Percentiles rank a stretch among this genome's conserved stretches.
Conservation (phyloP, 2,888 invertebrate species). For the Junonia oenone region DNA sequence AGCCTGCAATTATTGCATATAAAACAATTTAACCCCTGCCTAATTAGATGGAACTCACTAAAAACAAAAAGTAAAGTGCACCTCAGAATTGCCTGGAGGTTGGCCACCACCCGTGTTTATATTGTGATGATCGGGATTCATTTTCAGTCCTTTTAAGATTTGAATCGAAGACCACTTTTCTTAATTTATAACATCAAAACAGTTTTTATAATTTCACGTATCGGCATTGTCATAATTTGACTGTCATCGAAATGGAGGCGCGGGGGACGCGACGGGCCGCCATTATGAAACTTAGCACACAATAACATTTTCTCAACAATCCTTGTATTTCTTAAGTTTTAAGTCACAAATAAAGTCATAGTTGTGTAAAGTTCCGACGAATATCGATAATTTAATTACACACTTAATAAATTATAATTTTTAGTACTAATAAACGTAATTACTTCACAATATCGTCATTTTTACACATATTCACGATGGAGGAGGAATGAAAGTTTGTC, state of each 20-base stretch:
- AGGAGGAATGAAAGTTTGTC: constrained; percentile 63
- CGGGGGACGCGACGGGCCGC: constrained; percentile 84
- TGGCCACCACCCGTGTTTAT: constrained; percentile 82
- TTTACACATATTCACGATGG: constrained; percentile 46
- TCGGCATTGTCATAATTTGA: constrained; percentile 79
- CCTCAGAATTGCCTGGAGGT: constrained; percentile 78
- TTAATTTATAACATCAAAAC: constrained; percentile 61
- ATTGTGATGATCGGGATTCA: constrained; percentile 75
- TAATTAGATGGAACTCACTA: constrained; percentile 17
- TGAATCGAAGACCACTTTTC: constrained; percentile 41
- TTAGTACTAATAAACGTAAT: constrained; percentile 23
- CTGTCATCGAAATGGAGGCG: constrained; percentile 83
- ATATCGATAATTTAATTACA: constrained; percentile 9
- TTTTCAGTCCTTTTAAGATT: constrained; percentile 51
- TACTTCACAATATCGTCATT: constrained; percentile 33
- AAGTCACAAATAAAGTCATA: constrained; percentile 5
- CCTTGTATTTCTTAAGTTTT: constrained; percentile 30
- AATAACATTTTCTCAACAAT: constrained; percentile 67
- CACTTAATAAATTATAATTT: constrained; percentile 4
- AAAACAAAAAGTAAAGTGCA: constrained; percentile 46
- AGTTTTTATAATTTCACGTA: constrained; percentile 65
- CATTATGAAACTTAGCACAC: constrained; percentile 80
- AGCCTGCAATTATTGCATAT: constrained; percentile 50
- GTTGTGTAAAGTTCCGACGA: constrained; percentile 5
- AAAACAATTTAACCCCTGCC: constrained; percentile 30